Evolutionary conservation across 2,888 invertebrate genomes (phyloP).

Genomic region (Tryphoninae sp.): DNA sequence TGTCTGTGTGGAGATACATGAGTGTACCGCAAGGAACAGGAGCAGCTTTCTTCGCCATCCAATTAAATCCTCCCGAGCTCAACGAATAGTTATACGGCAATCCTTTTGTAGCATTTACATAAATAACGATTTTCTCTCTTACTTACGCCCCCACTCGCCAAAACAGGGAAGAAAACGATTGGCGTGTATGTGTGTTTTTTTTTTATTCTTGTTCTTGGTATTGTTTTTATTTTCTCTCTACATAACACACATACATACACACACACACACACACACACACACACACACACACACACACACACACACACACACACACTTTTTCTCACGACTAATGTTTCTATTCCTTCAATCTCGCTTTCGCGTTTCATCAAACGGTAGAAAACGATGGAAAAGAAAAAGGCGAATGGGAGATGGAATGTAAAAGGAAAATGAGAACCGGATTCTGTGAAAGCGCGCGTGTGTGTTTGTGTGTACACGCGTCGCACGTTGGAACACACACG

Average conservation of each 20-base stretch:
- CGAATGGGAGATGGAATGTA: not conserved
- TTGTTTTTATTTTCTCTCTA: not conserved
- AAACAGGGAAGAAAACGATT: conserved; percentile 25
- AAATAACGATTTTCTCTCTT: conserved; percentile 67
- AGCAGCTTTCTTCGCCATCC: conserved; percentile 68
- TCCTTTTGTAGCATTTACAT: conserved; percentile 69
- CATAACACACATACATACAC: no score
- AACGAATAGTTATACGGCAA: conserved; percentile 64
- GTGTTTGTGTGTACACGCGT: not conserved
- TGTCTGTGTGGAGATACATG: conserved; percentile 13
- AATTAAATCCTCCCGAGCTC: conserved; percentile 66
- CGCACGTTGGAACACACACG: not conserved
- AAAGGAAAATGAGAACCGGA: not conserved
- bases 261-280: no score
- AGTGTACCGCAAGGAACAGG: conserved; percentile 53
- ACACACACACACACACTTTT: no score
- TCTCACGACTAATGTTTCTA: conserved; percentile 63
- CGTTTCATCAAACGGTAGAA: conserved; percentile 9
- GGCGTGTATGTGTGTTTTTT: not conserved
- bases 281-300: no score
- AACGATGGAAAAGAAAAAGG: not conserved
- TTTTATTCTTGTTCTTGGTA: not conserved
- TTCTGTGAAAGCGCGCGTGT: conserved; percentile 13
- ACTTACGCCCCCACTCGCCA: conserved; percentile 7
- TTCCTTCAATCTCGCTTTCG: conserved; percentile 64